Evolutionary conservation across 2,113 vertebrate genomes (phyloP).

Genomic region (Notechis scutatus): DNA sequence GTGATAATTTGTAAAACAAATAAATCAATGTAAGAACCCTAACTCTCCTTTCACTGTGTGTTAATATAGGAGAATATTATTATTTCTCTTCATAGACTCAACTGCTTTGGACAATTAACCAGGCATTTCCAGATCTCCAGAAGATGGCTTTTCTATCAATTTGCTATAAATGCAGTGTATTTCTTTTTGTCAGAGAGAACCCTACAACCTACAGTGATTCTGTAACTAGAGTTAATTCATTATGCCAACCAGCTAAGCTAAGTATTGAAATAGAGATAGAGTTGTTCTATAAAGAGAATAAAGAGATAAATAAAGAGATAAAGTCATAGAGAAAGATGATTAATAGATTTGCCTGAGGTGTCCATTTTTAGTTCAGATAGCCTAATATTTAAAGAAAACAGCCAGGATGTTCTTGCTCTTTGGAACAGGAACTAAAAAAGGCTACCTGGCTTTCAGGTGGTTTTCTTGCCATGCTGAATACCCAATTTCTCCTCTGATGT

Average conservation of each 20-base stretch:
- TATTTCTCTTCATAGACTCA: not conserved
- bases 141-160: slow-evolving; percentile 58
- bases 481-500: slow-evolving; percentile 49
- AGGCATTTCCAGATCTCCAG: not conserved
- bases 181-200: slow-evolving; percentile 87
- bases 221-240: slow-evolving; percentile 51
- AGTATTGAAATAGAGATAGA: slow-evolving; percentile 65
- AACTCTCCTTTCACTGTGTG: slow-evolving; percentile 70
- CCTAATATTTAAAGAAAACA: slow-evolving; percentile 45
- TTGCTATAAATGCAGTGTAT: slow-evolving; percentile 70
- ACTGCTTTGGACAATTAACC: not conserved
- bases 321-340: slow-evolving; percentile 23
- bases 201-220: slow-evolving; percentile 71
- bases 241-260: slow-evolving; percentile 41
- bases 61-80: slow-evolving; percentile 42
- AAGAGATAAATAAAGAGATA: too few species aligned
- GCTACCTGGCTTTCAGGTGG: not conserved
- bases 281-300: too few species aligned
- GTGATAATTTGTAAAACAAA: slow-evolving; percentile 61
- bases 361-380: slow-evolving; percentile 47
- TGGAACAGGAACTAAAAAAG: not conserved
- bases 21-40: slow-evolving; percentile 73
- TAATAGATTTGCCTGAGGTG: slow-evolving; percentile 42
- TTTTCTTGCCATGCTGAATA: slow-evolving; percentile 30
- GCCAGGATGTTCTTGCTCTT: slow-evolving; percentile 24